Conservation (phyloP, 1,140 invertebrate species). For the Micrasema longulum region DNA sequence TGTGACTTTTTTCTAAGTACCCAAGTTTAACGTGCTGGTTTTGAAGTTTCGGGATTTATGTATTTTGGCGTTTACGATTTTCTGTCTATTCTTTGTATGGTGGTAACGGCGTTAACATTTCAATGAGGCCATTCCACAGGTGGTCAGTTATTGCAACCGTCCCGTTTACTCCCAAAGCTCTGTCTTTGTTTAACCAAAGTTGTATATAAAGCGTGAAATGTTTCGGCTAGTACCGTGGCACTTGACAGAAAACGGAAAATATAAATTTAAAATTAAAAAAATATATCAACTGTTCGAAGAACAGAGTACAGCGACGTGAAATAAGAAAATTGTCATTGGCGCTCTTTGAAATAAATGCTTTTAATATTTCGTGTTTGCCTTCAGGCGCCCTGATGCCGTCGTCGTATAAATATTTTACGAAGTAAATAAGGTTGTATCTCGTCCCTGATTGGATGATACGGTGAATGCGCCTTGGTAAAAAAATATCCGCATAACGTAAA, state of each 20-base stretch:
- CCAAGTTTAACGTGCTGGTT: background rate
- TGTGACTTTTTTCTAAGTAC: conserved; percentile 9
- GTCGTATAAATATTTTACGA: conserved; percentile 43
- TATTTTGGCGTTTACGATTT: conserved; percentile 18
- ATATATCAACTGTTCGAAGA: too few relatives aligned
- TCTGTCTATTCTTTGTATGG: conserved; percentile 29
- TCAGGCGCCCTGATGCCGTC: conserved; percentile 5
- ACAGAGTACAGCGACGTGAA: too few relatives aligned
- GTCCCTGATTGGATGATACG: conserved; percentile 40
- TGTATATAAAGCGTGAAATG: conserved; percentile 8
- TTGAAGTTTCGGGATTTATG: conserved; percentile 11
- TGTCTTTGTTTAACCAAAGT: conserved; percentile 41
- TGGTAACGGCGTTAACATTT: conserved; percentile 46
- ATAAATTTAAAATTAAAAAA: background rate
- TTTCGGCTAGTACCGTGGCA: conserved; percentile 2
- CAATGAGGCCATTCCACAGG: conserved; percentile 46
- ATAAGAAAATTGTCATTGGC: too few relatives aligned
- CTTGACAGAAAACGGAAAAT: background rate
- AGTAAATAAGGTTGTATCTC: conserved; percentile 38
- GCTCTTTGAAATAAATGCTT: conserved; percentile 8
- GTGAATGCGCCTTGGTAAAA: conserved; percentile 35
- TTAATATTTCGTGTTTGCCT: conserved; percentile 1
- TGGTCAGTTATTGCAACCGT: conserved; percentile 43
- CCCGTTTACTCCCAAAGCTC: conserved; percentile 13
- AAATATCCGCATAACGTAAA: conserved; percentile 36